phyloP scores from a whole-genome alignment of 2,113 vertebrate species.

The Cyphomyrus discorhynchus region DNA sequence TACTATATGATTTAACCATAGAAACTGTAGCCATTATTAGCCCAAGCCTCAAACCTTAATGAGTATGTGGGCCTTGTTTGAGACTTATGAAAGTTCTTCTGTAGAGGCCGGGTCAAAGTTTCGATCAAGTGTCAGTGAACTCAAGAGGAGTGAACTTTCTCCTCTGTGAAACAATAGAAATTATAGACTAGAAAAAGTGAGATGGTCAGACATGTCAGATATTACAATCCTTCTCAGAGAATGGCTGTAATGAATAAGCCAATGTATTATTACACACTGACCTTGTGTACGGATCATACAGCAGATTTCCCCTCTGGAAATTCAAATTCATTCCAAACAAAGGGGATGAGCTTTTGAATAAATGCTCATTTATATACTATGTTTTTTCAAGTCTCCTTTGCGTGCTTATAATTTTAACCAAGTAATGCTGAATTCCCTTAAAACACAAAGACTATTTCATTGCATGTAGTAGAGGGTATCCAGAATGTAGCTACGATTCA shows the following conservation, averaged over 20 bases:
- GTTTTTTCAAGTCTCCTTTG: not conserved
- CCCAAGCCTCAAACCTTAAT: not conserved
- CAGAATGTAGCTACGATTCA: not conserved
- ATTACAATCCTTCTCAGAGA: not conserved
- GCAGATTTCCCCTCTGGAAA: not conserved
- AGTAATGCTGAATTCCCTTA: not conserved
- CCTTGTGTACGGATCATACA: not conserved
- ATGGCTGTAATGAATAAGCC: not conserved
- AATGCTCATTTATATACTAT: not conserved
- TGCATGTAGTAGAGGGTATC: not conserved
- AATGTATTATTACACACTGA: not conserved
- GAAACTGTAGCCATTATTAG: not conserved
- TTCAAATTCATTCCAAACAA: not conserved
- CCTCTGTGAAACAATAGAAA: not conserved
- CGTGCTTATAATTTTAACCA: not conserved
- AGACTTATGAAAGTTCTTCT: not conserved
- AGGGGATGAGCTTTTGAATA: not conserved
- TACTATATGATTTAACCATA: not conserved
- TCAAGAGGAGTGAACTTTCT: not conserved
- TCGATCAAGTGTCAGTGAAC: not conserved
- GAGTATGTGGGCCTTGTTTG: not conserved
- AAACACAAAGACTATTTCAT: not conserved
- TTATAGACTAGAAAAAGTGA: not conserved
- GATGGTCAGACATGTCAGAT: not conserved
- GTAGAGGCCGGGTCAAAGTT: not conserved